These are phyloP conservation scores for Euplagia quadripunctaria DNA, from an alignment of 2,888 invertebrate genomes.

Conservation along the genomic window DNA sequence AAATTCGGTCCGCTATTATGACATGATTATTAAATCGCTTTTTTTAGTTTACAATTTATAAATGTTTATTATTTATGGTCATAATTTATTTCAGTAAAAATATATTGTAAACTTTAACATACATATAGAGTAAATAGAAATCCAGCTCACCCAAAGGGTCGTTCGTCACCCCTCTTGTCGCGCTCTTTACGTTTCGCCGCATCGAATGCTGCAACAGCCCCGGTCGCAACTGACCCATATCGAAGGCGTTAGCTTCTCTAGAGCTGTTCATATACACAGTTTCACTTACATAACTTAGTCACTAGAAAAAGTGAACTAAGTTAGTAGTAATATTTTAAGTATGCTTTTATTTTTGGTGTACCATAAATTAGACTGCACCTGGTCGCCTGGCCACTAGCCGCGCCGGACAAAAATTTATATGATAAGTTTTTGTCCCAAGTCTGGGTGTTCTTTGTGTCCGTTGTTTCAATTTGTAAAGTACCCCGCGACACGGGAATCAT, in stretches of 20 bases:
- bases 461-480: too few species aligned
- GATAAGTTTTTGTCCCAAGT: too few species aligned
- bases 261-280: conserved; percentile 53
- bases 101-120: neutral
- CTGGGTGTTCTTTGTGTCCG: too few species aligned
- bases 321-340: neutral
- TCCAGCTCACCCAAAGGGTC: neutral
- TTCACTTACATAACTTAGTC: neutral
- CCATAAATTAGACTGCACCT: neutral
- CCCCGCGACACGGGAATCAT: too few species aligned
- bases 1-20: too few species aligned
- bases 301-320: neutral
- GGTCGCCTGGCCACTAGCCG: too few species aligned
- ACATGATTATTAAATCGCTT: too few species aligned
- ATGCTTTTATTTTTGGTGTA: neutral
- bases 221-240: conserved; percentile 78
- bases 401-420: too few species aligned
- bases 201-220: conserved; percentile 68
- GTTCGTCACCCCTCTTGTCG: conserved; percentile 61
- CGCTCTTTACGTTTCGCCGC: conserved; percentile 73
- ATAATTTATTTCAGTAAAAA: too few species aligned
- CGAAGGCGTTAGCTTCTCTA: conserved; percentile 63
- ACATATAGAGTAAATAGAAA: neutral
- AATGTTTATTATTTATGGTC: too few species aligned
- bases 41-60: too few species aligned